Evolutionary conservation across 2,113 vertebrate genomes (phyloP).

Genomic region (Paedocypris sp.): DNA sequence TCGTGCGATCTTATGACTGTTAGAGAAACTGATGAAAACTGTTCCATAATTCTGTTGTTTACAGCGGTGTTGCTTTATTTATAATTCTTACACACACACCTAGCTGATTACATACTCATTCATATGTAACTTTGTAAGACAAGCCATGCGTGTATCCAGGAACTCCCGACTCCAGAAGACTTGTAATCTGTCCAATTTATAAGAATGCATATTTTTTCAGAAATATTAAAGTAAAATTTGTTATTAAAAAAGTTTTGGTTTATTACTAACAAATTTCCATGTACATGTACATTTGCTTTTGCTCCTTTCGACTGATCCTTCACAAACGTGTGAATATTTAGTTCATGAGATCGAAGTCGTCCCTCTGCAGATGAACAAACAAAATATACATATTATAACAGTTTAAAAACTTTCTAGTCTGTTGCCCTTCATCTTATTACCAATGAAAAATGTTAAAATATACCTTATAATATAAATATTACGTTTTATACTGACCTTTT

Average conservation of each 20-base stretch:
- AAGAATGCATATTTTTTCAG: too few relatives aligned
- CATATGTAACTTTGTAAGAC: too few relatives aligned
- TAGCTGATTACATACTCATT: too few relatives aligned
- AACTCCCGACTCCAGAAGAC: too few relatives aligned
- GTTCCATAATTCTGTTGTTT: not conserved
- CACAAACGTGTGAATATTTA: conserved; percentile 22
- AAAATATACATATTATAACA: not conserved
- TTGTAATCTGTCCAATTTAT: too few relatives aligned
- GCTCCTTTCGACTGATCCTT: too few relatives aligned
- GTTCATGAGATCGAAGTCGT: conserved; percentile 61
- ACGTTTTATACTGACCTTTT: too few relatives aligned
- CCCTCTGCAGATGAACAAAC: conserved; percentile 47
- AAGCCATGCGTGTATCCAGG: not conserved
- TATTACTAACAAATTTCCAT: not conserved
- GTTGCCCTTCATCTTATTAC: too few relatives aligned
- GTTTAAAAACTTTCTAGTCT: not conserved
- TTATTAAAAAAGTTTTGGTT: not conserved
- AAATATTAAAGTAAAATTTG: not conserved
- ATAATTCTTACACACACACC: too few relatives aligned
- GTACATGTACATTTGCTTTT: too few relatives aligned
- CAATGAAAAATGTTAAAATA: too few relatives aligned
- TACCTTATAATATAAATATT: too few relatives aligned
- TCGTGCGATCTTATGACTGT: not conserved
- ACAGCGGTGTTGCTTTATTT: not conserved
- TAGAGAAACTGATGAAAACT: not conserved